Conservation (phyloP, 2,888 invertebrate species). For the Reticulitermes lucifugus region DNA sequence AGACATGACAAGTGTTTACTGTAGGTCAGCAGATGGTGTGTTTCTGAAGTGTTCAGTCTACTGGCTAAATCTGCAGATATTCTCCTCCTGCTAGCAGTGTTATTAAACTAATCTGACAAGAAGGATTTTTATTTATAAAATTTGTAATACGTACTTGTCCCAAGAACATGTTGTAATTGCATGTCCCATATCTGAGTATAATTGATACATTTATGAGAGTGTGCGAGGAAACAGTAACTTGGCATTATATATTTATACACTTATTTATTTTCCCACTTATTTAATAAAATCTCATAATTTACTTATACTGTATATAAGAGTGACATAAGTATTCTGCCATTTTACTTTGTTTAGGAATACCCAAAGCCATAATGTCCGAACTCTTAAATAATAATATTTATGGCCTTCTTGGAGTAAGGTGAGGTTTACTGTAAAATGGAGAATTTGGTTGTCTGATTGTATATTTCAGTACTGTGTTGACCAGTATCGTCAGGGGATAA, state of each 20-base stretch:
- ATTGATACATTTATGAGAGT: neutral
- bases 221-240: neutral
- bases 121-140: neutral
- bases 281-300: neutral
- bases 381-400: neutral
- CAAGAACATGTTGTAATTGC: neutral
- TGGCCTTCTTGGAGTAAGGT: neutral
- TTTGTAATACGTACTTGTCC: conserved; percentile 19
- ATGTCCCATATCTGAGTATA: conserved; percentile 27
- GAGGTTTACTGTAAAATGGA: neutral
- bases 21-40: neutral
- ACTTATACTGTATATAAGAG: neutral
- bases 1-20: neutral
- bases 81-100: conserved; percentile 22
- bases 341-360: neutral
- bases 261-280: conserved; percentile 15
- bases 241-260: conserved; percentile 23
- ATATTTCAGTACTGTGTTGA: neutral
- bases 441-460: neutral
- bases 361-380: neutral
- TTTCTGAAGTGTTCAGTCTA: neutral
- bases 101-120: neutral
- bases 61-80: neutral
- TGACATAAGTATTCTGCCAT: neutral
- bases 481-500: neutral